Percentiles rank a stretch among this genome's conserved stretches.
phyloP scores from a whole-genome alignment of 2,888 invertebrate genomes.

The Mycalesis mineus region DNA sequence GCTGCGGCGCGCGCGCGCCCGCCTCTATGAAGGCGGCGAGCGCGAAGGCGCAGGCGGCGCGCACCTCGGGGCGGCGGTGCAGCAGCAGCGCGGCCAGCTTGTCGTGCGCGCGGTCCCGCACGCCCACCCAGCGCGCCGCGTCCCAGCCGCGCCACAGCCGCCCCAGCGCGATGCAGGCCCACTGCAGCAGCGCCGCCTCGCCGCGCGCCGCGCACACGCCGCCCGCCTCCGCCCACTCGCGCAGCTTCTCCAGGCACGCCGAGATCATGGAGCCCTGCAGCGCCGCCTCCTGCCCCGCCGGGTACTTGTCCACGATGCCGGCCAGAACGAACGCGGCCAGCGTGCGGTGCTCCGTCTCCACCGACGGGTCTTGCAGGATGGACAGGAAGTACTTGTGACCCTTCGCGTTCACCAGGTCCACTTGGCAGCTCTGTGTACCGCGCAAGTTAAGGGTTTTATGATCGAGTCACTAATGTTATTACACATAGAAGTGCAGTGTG shows the following conservation, averaged over 20 bases:
- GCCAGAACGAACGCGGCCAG: conserved; percentile 97
- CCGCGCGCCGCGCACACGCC: conserved; percentile 85
- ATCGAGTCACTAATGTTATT: too few species aligned
- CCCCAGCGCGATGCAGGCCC: conserved; percentile 96
- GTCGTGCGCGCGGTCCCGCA: conserved; percentile 96
- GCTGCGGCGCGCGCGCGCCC: conserved; percentile 83
- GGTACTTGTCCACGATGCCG: conserved; percentile 93
- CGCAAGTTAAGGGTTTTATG: too few species aligned
- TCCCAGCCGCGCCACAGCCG: conserved; percentile 93
- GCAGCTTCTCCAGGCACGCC: conserved; percentile 93
- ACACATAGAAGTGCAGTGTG: too few species aligned
- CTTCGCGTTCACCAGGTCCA: conserved; percentile 94
- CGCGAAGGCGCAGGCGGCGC: conserved; percentile 96
- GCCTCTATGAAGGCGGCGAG: conserved; percentile 95
- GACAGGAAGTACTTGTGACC: conserved; percentile 96
- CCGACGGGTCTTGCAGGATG: conserved; percentile 91
- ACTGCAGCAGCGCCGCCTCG: conserved; percentile 86
- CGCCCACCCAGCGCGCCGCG: conserved; percentile 95
- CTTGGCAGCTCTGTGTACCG: conserved; percentile 88
- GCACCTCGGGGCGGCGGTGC: conserved; percentile 92
- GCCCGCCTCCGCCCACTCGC: conserved; percentile 78
- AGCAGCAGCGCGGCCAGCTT: conserved; percentile 89
- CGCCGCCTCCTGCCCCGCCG: conserved; percentile 93
- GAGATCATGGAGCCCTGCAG: conserved; percentile 92
- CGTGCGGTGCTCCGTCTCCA: conserved; percentile 92